Base-by-base conservation (phyloP, 2,888 invertebrate species). In the Orthonychiurus folsomi region DNA sequence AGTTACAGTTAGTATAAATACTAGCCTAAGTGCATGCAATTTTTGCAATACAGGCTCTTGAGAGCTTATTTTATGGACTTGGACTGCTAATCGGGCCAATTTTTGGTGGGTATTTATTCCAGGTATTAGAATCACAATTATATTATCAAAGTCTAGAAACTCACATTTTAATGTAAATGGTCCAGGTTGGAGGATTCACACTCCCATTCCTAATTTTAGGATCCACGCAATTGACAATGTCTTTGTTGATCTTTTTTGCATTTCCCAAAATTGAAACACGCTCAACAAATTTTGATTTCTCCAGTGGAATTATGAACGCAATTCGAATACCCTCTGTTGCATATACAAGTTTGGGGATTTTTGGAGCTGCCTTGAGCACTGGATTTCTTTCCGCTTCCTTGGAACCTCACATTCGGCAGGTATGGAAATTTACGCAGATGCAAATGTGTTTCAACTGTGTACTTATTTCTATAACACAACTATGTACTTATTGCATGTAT, bases 81-180 rank as follows among this genome's bases (percentile, higher is more conserved):
- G 73, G 94, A 84, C 81, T 93, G 63, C 93, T 93, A 63, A 88
- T 89, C 1, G 94, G 94, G 0, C 93, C 93, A 0, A 89, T 89
- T 0, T 82, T 94, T 12, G 94, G n/a, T n/a, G n/a, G n/a, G n/a
- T n/a, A n/a, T n/a, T n/a, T n/a, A n/a, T n/a, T n/a, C n/a, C n/a
- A n/a, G n/a, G n/a, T n/a, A n/a, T n/a, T n/a, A n/a, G n/a, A n/a
- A n/a, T n/a, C n/a, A n/a, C n/a, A n/a, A n/a, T n/a, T n/a, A n/a
- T n/a, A n/a, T n/a, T n/a, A n/a, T n/a, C n/a, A n/a, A n/a, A n/a
- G n/a, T n/a, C n/a, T n/a, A n/a, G n/a, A n/a, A n/a, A n/a, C n/a
- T n/a, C n/a, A n/a, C n/a, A n/a, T n/a, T n/a, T n/a, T n/a, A n/a
- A n/a, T n/a, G n/a, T n/a, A n/a, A n/a, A n/a, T n/a, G n/a, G n/a